Base-by-base conservation (phyloP, 2,888 invertebrate species). In the Drosophila flavopinicola region DNA sequence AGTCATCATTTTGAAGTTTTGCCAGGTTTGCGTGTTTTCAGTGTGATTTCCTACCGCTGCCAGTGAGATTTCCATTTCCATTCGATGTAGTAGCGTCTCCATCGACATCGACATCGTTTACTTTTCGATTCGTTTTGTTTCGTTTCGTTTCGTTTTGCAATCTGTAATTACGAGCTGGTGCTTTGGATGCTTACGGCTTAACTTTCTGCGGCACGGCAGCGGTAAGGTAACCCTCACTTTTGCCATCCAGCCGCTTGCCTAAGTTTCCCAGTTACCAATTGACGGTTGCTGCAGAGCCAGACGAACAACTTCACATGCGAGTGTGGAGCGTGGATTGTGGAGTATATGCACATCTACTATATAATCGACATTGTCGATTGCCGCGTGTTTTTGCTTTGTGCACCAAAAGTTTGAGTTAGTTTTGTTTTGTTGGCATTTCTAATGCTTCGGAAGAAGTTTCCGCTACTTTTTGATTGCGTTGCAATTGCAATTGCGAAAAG, bases 111-210 rank as follows among this genome's bases (percentile, higher is more conserved):
- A 47, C 56, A 45, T 64, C 77, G 80, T 78, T 80, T 82, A 76
- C 78, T 65, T 78, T 80, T 77, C 72, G 69, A 69, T 75, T 80
- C 75, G 71, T 78, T 75, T 80, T 72, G 71, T 78, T 76, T 76
- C 65, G 69, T 59, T 77, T 61, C 66, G 20, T 20, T 76, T 76
- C 65, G 69, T 59, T 77, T 61, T 66, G 63, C 71, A 75, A 75
- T 71, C 69, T 73, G 78, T 84, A 83, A 84, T 85, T 85, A 79
- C 67, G 63, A 68, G 54, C 66, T 48, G 66, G 42, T 39, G 52
- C 68, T 73, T 70, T 73, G 71, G 68, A 66, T 78, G 63, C 66
- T 75, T 66, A 53, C 61, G 68, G 77, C 72, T 82, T 78, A 75
- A 75, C 70, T 75, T 80, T 80, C 70, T 77, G 61, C 76, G 74